Percentiles rank a stretch among this genome's conserved stretches.
phyloP scores from a whole-genome alignment of 2,797 vertebrate genomes.

The Uromys caudimaculatus region DNA sequence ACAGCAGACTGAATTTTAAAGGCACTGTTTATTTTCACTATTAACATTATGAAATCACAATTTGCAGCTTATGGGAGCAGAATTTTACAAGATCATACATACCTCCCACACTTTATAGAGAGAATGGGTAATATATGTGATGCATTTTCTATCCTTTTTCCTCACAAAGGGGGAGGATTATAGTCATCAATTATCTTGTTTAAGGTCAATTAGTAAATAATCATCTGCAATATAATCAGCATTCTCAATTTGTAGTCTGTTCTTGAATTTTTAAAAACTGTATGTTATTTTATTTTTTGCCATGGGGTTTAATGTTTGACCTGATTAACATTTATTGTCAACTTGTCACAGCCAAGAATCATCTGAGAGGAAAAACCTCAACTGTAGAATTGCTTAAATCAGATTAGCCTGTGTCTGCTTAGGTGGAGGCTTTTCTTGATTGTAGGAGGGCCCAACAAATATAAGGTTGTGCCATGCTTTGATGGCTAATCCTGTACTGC shows the following conservation, averaged over 20 bases:
- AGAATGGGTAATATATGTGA: not conserved
- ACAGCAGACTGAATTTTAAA: not conserved
- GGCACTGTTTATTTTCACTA: conserved; percentile 25
- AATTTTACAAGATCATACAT: not conserved
- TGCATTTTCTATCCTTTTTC: not conserved
- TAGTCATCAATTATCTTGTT: not conserved
- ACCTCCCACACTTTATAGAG: not conserved
- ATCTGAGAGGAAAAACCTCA: not conserved
- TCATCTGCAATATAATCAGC: not conserved
- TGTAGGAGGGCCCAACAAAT: not conserved
- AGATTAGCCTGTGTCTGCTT: not conserved
- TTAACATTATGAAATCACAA: not conserved
- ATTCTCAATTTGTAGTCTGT: not conserved
- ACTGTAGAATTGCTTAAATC: not conserved
- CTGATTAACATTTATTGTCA: not conserved
- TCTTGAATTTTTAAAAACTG: not conserved
- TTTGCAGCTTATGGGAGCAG: not conserved
- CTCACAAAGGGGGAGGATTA: not conserved
- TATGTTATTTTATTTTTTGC: not conserved
- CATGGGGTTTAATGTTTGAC: not conserved
- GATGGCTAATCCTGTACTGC: too few species aligned
- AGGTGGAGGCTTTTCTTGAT: not conserved
- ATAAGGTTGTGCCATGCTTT: not conserved
- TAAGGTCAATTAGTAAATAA: not conserved
- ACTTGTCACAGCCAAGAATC: not conserved